Percentiles rank a stretch among this genome's conserved stretches.
phyloP scores from a whole-genome alignment of 92 coral and sea anemone genomes.

The Porites divaricata region DNA sequence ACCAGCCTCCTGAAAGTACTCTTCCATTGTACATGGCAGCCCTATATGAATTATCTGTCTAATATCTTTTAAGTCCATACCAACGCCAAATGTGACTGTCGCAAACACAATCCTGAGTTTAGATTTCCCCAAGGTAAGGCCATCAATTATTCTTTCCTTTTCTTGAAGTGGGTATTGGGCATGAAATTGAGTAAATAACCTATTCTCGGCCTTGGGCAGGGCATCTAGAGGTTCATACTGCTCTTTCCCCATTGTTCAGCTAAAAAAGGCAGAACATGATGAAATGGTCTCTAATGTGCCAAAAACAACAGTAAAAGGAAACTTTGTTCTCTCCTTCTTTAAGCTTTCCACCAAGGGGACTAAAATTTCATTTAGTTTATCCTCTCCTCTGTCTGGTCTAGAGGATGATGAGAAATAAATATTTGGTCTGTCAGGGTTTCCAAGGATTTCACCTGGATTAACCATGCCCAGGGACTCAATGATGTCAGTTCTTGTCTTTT shows the following conservation, averaged over 20 bases:
- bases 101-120: constrained; percentile 68
- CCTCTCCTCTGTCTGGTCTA: constrained; percentile 59
- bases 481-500: background rate
- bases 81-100: constrained; percentile 72
- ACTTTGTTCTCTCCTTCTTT: constrained; percentile 40
- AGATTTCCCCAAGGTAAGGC: constrained; percentile 44
- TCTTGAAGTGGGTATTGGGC: no score
- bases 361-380: constrained; percentile 48
- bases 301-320: constrained; percentile 67
- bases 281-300: constrained; percentile 62
- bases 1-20: constrained; percentile 75
- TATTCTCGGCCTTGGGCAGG: no score
- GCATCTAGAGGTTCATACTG: no score
- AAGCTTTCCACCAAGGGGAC: constrained; percentile 50
- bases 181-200: no score
- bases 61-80: constrained; percentile 45
- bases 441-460: constrained; percentile 53
- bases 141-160: constrained; percentile 11
- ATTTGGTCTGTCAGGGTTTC: constrained; percentile 58
- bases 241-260: constrained; percentile 37
- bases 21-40: constrained; percentile 64
- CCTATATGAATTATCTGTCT: constrained; percentile 69
- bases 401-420: constrained; percentile 46
- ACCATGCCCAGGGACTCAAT: constrained; percentile 49
- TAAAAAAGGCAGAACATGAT: constrained; percentile 52